phyloP scores from a whole-genome alignment of 2,797 vertebrate species.

The Anguilla megastoma region DNA sequence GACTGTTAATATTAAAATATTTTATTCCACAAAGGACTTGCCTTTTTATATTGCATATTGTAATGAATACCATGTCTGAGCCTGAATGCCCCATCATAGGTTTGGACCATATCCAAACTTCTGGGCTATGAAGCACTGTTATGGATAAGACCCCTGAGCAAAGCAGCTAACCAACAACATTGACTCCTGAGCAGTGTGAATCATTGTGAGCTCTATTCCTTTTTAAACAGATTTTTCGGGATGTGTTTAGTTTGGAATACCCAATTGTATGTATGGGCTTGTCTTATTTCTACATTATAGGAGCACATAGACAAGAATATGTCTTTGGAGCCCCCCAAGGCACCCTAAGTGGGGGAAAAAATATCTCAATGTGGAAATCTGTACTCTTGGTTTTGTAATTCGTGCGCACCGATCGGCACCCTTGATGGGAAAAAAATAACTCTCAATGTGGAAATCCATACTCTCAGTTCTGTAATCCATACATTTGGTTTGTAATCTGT shows the following conservation, averaged over 20 bases:
- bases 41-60: neutral
- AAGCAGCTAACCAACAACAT: neutral
- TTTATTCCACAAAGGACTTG: neutral
- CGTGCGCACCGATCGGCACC: no score
- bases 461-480: no score
- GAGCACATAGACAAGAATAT: neutral
- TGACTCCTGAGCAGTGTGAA: neutral
- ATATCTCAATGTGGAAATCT: no score
- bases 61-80: neutral
- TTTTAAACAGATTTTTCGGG: neutral
- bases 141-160: no score
- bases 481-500: no score
- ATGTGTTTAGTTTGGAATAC: neutral
- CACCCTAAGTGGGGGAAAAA: no score
- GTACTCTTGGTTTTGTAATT: no score
- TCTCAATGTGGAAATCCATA: no score
- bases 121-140: neutral
- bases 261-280: neutral
- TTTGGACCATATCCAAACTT: neutral
- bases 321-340: no score
- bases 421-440: no score
- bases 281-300: neutral
- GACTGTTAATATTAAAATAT: neutral
- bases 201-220: neutral
- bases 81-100: neutral